Conservation (phyloP, 2,888 invertebrate species). For the Dasypolia templi region DNA sequence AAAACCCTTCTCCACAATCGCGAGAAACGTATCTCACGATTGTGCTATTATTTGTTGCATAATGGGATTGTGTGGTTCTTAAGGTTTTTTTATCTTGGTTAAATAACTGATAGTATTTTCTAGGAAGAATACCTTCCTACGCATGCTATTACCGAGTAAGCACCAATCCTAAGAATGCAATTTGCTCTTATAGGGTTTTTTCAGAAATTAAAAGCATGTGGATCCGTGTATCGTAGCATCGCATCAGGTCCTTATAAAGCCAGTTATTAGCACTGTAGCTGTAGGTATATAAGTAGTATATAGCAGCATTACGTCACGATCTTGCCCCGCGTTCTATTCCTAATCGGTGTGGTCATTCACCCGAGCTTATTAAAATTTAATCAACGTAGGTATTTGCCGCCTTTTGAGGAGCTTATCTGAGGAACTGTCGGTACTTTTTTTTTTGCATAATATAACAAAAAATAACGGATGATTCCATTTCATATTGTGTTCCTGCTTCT, state of each 20-base stretch:
- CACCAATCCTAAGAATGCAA: conserved; percentile 32
- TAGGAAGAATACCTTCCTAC: not conserved
- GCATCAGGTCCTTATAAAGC: conserved; percentile 57
- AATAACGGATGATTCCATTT: conserved; percentile 48
- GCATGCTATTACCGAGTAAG: conserved; percentile 19
- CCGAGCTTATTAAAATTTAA: conserved; percentile 73
- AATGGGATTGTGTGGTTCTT: not conserved
- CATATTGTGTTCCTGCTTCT: conserved; percentile 70
- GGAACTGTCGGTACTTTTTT: conserved; percentile 62
- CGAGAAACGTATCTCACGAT: not conserved
- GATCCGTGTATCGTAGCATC: conserved; percentile 26
- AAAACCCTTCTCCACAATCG: too few species aligned
- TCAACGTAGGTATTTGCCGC: conserved; percentile 65
- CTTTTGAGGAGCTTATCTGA: conserved; percentile 58
- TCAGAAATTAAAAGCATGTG: conserved; percentile 38
- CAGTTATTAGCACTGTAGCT: conserved; percentile 53
- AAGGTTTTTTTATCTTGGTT: not conserved
- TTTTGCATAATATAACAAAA: conserved; percentile 61
- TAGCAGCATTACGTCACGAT: conserved; percentile 71
- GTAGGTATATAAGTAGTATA: conserved; percentile 30
- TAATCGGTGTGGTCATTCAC: conserved; percentile 81
- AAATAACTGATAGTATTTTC: conserved; percentile 18
- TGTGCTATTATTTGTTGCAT: not conserved
- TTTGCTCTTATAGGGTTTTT: conserved; percentile 28
- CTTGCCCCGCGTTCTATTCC: conserved; percentile 72